Conservation (phyloP, 1,140 invertebrate genomes). For the Drosophila insularis region DNA sequence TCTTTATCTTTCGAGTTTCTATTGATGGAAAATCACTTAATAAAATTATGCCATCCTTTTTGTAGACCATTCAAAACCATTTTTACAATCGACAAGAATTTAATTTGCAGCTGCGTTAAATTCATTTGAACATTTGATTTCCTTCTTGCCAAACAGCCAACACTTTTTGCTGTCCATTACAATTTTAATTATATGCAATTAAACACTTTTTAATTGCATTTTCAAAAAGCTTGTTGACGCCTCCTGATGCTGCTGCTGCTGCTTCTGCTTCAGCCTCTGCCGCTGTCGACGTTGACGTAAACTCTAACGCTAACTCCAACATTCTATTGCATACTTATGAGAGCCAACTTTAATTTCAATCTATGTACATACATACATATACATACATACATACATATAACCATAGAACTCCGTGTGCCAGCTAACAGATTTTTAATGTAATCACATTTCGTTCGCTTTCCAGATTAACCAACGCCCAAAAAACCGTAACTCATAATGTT, state of each 20-base stretch:
- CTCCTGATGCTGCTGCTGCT: background rate
- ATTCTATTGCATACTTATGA: slow-evolving; percentile 16
- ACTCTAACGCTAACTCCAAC: background rate
- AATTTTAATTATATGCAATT: slow-evolving; percentile 70
- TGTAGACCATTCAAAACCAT: slow-evolving; percentile 15
- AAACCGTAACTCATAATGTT: slow-evolving; percentile 34
- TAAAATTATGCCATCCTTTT: slow-evolving; percentile 51
- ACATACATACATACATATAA: too few relatives aligned
- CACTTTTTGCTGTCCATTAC: slow-evolving; percentile 43
- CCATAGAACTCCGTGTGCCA: background rate
- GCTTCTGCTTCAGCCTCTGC: too few relatives aligned
- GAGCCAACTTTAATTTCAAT: slow-evolving; percentile 8
- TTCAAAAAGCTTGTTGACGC: slow-evolving; percentile 33
- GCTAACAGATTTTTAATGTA: slow-evolving; percentile 7
- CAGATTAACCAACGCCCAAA: slow-evolving; percentile 34
- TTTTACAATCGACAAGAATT: slow-evolving; percentile 37
- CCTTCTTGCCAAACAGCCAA: background rate
- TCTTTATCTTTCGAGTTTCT: slow-evolving; percentile 16
- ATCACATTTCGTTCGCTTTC: slow-evolving; percentile 2
- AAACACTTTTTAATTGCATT: slow-evolving; percentile 71
- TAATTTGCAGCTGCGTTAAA: slow-evolving; percentile 53
- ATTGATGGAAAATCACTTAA: slow-evolving; percentile 67
- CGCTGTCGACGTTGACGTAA: too few relatives aligned
- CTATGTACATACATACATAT: background rate
- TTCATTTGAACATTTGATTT: slow-evolving; percentile 50